Evolutionary conservation across 2,113 vertebrate species (phyloP).

Genomic region (Pagrus major): DNA sequence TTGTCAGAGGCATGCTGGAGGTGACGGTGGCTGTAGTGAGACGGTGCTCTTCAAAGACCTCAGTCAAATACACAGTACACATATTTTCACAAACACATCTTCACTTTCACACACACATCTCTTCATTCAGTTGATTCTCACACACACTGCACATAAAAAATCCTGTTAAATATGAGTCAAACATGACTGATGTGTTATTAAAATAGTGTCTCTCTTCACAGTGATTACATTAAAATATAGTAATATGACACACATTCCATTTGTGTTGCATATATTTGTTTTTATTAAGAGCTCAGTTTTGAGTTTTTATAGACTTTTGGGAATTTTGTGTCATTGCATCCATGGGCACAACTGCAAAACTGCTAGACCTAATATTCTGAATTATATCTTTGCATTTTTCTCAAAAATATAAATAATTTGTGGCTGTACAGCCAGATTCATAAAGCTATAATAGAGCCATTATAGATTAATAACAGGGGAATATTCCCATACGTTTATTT

Average conservation of each 20-base stretch:
- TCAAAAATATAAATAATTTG: background rate
- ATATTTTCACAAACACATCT: background rate
- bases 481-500: background rate
- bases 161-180: background rate
- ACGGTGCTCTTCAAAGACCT: slow-evolving; percentile 1
- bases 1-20: slow-evolving; percentile 55
- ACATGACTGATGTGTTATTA: background rate
- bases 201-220: background rate
- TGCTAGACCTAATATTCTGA: background rate
- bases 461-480: background rate
- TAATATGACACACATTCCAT: too few relatives aligned
- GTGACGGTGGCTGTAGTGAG: slow-evolving; percentile 19
- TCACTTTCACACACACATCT: background rate
- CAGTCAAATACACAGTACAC: background rate
- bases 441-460: background rate
- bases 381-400: background rate
- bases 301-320: too few relatives aligned
- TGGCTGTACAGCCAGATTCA: background rate
- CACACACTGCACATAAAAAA: background rate
- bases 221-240: background rate
- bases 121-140: background rate
- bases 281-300: background rate
- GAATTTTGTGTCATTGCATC: too few relatives aligned
- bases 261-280: background rate
- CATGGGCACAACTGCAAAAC: background rate